Percentiles rank a stretch among this genome's conserved stretches.
These are phyloP conservation scores for Watsonalla cultraria DNA, from an alignment of 2,888 invertebrate genomes.

Conservation along the genomic window DNA sequence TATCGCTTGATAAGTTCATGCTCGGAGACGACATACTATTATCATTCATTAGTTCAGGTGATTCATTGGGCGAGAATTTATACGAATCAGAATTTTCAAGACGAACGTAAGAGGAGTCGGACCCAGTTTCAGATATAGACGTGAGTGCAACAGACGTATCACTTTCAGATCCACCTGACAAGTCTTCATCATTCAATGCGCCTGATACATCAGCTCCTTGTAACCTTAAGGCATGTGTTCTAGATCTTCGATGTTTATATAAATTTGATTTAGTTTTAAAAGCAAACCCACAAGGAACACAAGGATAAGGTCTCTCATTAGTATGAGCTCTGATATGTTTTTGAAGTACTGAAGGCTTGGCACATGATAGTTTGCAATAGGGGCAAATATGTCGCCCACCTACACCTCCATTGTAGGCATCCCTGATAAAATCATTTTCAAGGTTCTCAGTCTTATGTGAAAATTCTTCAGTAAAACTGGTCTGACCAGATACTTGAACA, in stretches of 20 bases:
- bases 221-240: constrained; percentile 83
- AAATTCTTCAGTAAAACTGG: constrained; percentile 76
- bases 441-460: constrained; percentile 76
- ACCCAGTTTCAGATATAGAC: constrained; percentile 59
- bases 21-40: constrained; percentile 35
- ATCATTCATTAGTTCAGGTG: constrained; percentile 60
- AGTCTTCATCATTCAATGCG: constrained; percentile 77
- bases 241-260: constrained; percentile 91
- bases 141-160: constrained; percentile 71
- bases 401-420: constrained; percentile 60
- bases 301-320: constrained; percentile 94
- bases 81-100: constrained; percentile 54
- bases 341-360: constrained; percentile 95
- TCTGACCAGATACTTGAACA: constrained; percentile 74
- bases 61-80: constrained; percentile 51
- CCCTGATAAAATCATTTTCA: constrained; percentile 75
- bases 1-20: constrained; percentile 31
- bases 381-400: constrained; percentile 89
- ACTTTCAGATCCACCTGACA: constrained; percentile 79
- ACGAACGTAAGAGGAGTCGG: constrained; percentile 62
- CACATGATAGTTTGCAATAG: constrained; percentile 92
- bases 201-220: constrained; percentile 79
- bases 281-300: constrained; percentile 92
- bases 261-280: constrained; percentile 97
- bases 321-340: constrained; percentile 97